Percentiles rank a stretch among this genome's conserved stretches.
Conservation (phyloP, 2,888 invertebrate species). For the Lasius platythorax region DNA sequence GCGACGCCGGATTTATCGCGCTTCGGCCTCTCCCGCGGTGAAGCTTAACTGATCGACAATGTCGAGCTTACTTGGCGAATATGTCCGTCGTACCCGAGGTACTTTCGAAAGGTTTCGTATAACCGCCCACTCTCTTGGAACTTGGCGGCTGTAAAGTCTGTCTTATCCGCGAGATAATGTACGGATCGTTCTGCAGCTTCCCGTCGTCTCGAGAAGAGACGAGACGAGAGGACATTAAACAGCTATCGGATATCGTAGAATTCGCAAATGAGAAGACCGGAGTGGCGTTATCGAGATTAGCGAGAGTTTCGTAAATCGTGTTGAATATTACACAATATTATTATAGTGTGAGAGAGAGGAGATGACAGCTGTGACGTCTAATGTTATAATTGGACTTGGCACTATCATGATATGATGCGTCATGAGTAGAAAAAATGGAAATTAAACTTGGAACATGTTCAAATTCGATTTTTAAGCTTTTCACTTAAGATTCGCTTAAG, state of each 20-base stretch:
- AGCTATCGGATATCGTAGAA: constrained; percentile 23
- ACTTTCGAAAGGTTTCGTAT: constrained; percentile 43
- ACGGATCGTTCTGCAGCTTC: constrained; percentile 57
- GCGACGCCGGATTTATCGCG: constrained; percentile 63
- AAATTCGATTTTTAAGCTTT: not conserved
- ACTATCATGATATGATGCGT: not conserved
- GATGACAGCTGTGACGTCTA: not conserved
- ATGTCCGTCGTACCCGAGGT: constrained; percentile 22
- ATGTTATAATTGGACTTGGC: constrained; percentile 3
- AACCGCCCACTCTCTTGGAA: constrained; percentile 42
- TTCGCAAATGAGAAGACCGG: constrained; percentile 13
- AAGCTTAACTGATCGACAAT: constrained; percentile 68
- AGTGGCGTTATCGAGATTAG: constrained; percentile 10
- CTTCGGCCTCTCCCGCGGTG: constrained; percentile 43
- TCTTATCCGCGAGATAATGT: constrained; percentile 66
- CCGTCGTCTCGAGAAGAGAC: constrained; percentile 68
- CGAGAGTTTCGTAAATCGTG: not conserved
- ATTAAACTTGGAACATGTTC: constrained; percentile 8
- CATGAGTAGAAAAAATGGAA: not conserved
- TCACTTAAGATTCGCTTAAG: not conserved
- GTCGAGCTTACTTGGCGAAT: constrained; percentile 61
- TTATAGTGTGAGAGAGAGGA: not conserved
- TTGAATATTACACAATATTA: constrained; percentile 1
- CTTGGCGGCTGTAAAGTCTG: constrained; percentile 54
- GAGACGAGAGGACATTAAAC: constrained; percentile 18